Percentiles rank a stretch among this genome's conserved stretches.
phyloP scores from a whole-genome alignment of 2,888 invertebrate species.

The Acleris laterana region DNA sequence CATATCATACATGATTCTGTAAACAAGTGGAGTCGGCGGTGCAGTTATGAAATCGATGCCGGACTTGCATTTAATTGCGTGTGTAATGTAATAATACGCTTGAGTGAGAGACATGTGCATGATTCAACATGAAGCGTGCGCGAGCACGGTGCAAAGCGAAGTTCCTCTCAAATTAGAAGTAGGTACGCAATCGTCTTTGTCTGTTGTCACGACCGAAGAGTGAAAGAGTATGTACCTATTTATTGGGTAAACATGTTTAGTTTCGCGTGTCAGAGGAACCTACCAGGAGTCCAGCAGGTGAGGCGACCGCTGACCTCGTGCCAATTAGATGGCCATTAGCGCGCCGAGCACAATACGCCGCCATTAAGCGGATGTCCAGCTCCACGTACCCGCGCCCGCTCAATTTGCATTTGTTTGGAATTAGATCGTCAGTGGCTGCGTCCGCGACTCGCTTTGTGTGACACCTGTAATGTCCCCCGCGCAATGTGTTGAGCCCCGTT shows the following conservation, averaged over 20 bases:
- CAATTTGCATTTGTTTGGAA: slow-evolving; percentile 81
- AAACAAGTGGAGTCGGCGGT: slow-evolving; percentile 19
- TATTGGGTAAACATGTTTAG: too few relatives aligned
- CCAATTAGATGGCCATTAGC: slow-evolving; percentile 78
- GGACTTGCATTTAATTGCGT: slow-evolving; percentile 59
- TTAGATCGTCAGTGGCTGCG: slow-evolving; percentile 59
- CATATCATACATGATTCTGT: slow-evolving; percentile 7
- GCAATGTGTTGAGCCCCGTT: slow-evolving; percentile 50
- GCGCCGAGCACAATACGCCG: slow-evolving; percentile 69
- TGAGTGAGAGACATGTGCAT: slow-evolving; percentile 45
- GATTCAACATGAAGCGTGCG: slow-evolving; percentile 43
- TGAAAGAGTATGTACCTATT: too few relatives aligned
- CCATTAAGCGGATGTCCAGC: slow-evolving; percentile 77
- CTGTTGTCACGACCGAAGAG: too few relatives aligned
- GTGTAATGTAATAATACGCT: slow-evolving; percentile 63
- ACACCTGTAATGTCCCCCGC: slow-evolving; percentile 58
- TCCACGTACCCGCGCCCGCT: slow-evolving; percentile 59
- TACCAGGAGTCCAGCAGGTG: slow-evolving; percentile 51
- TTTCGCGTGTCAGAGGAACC: too few relatives aligned
- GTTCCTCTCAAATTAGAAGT: too few relatives aligned
- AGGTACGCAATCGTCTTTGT: too few relatives aligned
- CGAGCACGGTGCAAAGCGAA: slow-evolving; percentile 41
- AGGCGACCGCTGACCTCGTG: slow-evolving; percentile 68
- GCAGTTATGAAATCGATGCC: slow-evolving; percentile 55
- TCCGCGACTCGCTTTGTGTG: slow-evolving; percentile 55